phyloP scores from a whole-genome alignment of 2,888 invertebrate species.

The Pharmacophagus antenor region DNA sequence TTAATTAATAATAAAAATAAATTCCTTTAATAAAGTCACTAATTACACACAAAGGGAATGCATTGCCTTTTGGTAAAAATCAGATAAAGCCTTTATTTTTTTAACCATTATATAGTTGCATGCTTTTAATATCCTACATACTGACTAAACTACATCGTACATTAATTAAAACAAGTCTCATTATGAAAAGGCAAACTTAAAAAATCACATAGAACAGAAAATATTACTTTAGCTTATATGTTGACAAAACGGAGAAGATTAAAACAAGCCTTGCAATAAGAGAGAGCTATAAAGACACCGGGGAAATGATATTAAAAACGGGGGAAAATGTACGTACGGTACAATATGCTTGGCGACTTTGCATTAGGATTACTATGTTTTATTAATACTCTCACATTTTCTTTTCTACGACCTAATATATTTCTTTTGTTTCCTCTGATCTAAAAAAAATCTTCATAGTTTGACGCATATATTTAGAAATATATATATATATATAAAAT shows the following conservation, averaged over 20 bases:
- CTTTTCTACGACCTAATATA: background rate
- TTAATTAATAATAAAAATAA: too few relatives aligned
- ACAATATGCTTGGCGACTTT: slow-evolving; percentile 20
- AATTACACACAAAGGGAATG: too few relatives aligned
- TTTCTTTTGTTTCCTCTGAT: too few relatives aligned
- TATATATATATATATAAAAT: too few relatives aligned
- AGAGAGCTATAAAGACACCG: slow-evolving; percentile 67
- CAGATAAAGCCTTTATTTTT: background rate
- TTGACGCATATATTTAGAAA: too few relatives aligned
- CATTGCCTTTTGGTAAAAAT: background rate
- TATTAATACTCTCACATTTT: slow-evolving; percentile 1
- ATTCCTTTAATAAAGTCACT: too few relatives aligned
- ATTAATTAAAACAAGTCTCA: background rate
- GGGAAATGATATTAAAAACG: slow-evolving; percentile 75
- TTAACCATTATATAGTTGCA: background rate
- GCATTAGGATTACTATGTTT: slow-evolving; percentile 10
- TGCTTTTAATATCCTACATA: slow-evolving; percentile 1
- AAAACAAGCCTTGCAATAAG: slow-evolving; percentile 71
- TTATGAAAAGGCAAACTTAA: background rate
- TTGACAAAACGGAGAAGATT: slow-evolving; percentile 52
- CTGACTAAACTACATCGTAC: background rate
- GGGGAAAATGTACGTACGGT: slow-evolving; percentile 32
- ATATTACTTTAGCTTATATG: slow-evolving; percentile 8
- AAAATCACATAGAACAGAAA: background rate
- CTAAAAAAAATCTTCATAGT: too few relatives aligned